Conservation (phyloP, 2,888 invertebrate genomes). For the Scrobipalpa costella region DNA sequence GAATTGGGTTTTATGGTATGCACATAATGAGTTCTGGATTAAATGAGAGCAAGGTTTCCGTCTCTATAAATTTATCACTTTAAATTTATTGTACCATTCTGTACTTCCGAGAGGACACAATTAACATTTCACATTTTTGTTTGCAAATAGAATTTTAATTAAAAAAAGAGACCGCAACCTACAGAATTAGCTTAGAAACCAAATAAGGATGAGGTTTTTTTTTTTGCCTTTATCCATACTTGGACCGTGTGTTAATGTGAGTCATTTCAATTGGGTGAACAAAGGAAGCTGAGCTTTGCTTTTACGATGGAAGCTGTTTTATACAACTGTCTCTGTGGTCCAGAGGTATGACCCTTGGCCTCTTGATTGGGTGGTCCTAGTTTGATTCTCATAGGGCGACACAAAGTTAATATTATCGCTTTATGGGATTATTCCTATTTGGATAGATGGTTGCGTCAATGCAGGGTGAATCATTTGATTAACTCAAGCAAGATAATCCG, state of each 20-base stretch:
- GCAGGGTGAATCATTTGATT: no score
- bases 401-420: no score
- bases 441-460: no score
- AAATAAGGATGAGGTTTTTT: not conserved
- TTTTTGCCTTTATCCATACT: not conserved
- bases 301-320: no score
- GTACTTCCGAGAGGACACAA: not conserved
- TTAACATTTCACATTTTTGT: conserved; percentile 20
- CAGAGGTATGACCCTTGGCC: no score
- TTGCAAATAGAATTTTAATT: conserved; percentile 16
- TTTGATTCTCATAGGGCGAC: no score
- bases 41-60: conserved; percentile 15
- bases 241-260: not conserved
- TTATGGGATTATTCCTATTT: no score
- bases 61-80: conserved; percentile 23
- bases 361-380: no score
- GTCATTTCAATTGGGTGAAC: conserved; percentile 3
- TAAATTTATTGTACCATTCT: conserved; percentile 22
- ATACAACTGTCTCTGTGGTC: no score
- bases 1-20: conserved; percentile 23
- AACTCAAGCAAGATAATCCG: no score
- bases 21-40: conserved; percentile 22
- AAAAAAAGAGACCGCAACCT: not conserved
- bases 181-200: not conserved
- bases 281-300: not conserved